Base-by-base conservation (phyloP, 2,797 vertebrate genomes). In the Rousettus madagascariensis region DNA sequence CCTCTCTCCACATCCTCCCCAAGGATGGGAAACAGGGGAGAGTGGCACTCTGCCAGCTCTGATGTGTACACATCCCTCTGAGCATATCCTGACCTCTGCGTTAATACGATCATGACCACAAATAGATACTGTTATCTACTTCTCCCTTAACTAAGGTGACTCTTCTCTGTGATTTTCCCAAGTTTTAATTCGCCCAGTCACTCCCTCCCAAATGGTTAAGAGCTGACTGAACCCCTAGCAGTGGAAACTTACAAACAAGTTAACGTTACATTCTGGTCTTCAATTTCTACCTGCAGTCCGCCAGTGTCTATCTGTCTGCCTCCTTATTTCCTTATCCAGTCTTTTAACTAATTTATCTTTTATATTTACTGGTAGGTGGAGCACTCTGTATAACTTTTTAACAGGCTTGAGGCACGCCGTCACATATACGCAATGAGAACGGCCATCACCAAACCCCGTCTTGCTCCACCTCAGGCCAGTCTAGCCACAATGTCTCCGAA, bases 61-160 rank as follows among this genome's bases (percentile, higher is more conserved):
- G 24, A 46, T 22, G 41, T n/a, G 2, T 10, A 41, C 59, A 49
- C 11, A 2, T 49, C 30, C 36, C 41, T 72, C 15, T n/a, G 36
- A 16, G 17, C 55, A 41, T 8, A 16, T 13, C 22, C 17, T 79
- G 53, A 72, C 24, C 24, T 71, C 63, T 49, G 30, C 65, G 9
- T 12, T 41, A 63, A 78, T 61, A 26, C n/a, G 46, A 43, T 72
- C 86, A 33, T 9, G 84, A 57, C 71, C 93, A 33, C 46, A 78
- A 89, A 90, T 20, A 53, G 66, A 92, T n/a, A 68, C 51, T 51
- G 89, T 55, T 68, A 82, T 94, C 88, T 55, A 16, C 22, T 78
- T 92, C 75, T 68, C 33, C 41, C n/a, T 55, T 79, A 87, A 78
- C 79, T 15, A 38, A 90, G 36, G 8, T 43, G 59, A 71, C 41